Conservation (phyloP, 2,797 vertebrate genomes). For the Adelosebastes latens region DNA sequence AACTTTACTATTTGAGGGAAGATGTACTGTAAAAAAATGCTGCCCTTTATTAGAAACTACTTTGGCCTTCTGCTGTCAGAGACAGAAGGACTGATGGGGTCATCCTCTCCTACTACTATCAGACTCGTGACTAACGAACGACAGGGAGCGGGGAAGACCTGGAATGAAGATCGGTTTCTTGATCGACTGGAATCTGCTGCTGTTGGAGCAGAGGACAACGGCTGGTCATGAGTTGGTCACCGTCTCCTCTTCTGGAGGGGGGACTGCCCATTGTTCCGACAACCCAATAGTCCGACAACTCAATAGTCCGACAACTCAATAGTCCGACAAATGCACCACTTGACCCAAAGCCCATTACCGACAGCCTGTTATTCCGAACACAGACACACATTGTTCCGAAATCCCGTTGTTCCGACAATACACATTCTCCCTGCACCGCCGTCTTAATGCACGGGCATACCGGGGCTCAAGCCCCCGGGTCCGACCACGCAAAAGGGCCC, state of each 20-base stretch:
- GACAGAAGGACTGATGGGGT: constrained; percentile 38
- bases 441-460: too few relatives aligned
- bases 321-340: too few relatives aligned
- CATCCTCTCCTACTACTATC: constrained; percentile 4
- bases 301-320: too few relatives aligned
- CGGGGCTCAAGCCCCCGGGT: too few relatives aligned
- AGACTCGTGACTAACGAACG: not conserved
- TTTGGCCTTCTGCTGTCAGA: constrained; percentile 32
- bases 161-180: not conserved
- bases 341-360: too few relatives aligned
- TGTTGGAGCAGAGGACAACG: not conserved
- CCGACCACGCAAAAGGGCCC: too few relatives aligned
- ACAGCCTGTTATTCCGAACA: too few relatives aligned
- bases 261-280: too few relatives aligned
- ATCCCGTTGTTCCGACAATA: too few relatives aligned
- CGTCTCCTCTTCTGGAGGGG: not conserved
- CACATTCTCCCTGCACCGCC: too few relatives aligned
- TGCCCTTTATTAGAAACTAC: constrained; percentile 49
- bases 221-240: not conserved
- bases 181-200: not conserved
- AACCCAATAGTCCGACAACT: too few relatives aligned
- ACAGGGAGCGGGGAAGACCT: not conserved
- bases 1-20: constrained; percentile 29
- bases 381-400: too few relatives aligned
- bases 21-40: constrained; percentile 16